These are phyloP conservation scores for Globodera ellingtonae DNA, from an alignment of 1,140 invertebrate genomes.

Conservation along the genomic window DNA sequence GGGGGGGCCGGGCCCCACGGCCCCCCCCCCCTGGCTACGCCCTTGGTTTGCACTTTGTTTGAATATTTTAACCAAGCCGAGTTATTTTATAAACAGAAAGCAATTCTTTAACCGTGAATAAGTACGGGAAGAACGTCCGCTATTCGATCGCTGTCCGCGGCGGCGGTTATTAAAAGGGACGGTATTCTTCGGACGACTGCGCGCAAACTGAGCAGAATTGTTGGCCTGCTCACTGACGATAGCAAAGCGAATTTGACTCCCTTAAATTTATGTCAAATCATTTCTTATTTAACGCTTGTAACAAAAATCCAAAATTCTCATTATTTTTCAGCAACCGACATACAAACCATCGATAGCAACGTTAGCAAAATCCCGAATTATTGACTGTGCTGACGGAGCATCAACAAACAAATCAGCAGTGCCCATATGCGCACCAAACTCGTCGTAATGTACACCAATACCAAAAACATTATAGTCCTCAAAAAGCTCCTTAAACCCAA, in stretches of 20 bases:
- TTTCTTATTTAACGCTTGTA: not conserved
- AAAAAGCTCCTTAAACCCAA: constrained; percentile 36
- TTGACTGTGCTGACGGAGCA: constrained; percentile 28
- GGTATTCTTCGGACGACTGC: constrained; percentile 11
- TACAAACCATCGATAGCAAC: constrained; percentile 43
- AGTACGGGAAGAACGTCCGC: constrained; percentile 24
- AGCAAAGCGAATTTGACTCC: constrained; percentile 26
- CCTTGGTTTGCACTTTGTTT: too few relatives aligned
- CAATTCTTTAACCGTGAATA: constrained; percentile 14
- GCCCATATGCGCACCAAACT: constrained; percentile 32
- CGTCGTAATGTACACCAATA: constrained; percentile 43
- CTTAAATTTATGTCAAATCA: not conserved
- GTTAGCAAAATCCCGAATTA: constrained; percentile 37
- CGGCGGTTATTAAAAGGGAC: constrained; percentile 4
- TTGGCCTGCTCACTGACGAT: constrained; percentile 27
- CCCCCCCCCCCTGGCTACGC: too few relatives aligned
- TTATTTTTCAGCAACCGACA: not conserved
- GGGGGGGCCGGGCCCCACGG: too few relatives aligned
- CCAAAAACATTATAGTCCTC: constrained; percentile 38
- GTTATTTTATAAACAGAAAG: too few relatives aligned
- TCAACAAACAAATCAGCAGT: constrained; percentile 39
- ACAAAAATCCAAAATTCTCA: constrained; percentile 5
- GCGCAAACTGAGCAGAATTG: constrained; percentile 17
- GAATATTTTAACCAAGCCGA: too few relatives aligned
- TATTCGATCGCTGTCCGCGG: constrained; percentile 11